Evolutionary conservation across 2,888 invertebrate genomes (phyloP), one percentile per base, ranked within the genome.

Genomic region (Noctua janthe): DNA sequence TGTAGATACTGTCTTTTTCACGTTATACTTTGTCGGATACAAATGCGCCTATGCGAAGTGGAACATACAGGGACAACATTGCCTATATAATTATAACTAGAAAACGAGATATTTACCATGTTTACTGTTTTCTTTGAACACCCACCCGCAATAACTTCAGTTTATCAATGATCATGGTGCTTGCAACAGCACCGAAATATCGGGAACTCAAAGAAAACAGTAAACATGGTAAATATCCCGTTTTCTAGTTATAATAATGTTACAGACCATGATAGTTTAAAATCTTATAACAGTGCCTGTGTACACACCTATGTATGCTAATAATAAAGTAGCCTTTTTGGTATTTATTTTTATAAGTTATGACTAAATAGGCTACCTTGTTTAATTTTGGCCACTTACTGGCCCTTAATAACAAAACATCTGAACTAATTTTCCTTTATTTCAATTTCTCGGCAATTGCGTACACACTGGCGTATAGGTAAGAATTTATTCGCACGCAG

Each of bases 1-100:
- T 83, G 71, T 74, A 90, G 78, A 81, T 76, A 76, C 75, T 59
- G 74, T 76, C 87, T 84, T 88, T 90, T 88, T 74, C 76, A 75
- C 64, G 78, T 78, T 78, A 54, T 67, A 81, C 43, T 71, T 62
- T 72, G 64, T 77, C 8, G 47, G n/a, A n/a, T 72, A 74, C 47
- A 56, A 72, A 72, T 73, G 71, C 62, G 59, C 73, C 70, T 43
- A 76, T 74, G 15, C 59, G 66, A 87, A 81, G 77, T 84, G 62
- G 51, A 59, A 67, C 71, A 74, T 29, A 74, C 72, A 74, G 66
- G 71, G 35, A 74, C 23, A 29, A 56, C 20, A 72, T 62, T 54
- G 64, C 35, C 29, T 29, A 29, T 29, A 29, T 29, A 29, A 29
- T 29, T 29, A 29, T 29, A 29, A 29, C 29, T 29, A 29, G 29